A percentile compares a stretch with the other conserved stretches of the same genome.
Conservation (phyloP, 1,140 invertebrate species). For the Neodiprion fabricii region DNA sequence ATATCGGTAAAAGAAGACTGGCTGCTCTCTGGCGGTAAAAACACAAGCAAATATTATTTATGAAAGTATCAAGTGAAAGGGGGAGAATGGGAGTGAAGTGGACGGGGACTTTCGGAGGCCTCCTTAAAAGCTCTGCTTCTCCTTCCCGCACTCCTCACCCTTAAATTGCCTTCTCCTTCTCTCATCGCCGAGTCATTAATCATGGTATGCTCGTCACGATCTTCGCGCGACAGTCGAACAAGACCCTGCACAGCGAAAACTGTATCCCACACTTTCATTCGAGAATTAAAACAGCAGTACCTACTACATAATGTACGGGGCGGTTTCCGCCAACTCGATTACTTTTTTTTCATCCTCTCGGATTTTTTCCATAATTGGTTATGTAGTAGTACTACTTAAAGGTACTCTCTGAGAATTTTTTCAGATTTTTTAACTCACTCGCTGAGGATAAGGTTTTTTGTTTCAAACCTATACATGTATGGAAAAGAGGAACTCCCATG, state of each 20-base stretch:
- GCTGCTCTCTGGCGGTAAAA: background rate
- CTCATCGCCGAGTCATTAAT: background rate
- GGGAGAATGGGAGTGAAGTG: background rate
- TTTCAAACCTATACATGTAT: too few species aligned
- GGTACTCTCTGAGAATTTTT: too few species aligned
- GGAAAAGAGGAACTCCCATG: too few species aligned
- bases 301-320: background rate
- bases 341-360: too few species aligned
- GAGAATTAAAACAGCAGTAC: background rate
- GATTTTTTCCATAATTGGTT: too few species aligned
- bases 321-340: too few species aligned
- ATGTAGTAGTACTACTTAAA: too few species aligned
- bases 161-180: background rate
- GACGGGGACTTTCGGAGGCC: background rate
- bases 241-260: too few species aligned
- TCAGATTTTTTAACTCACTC: too few species aligned
- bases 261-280: too few species aligned
- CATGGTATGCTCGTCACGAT: background rate
- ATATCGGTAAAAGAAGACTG: background rate
- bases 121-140: background rate
- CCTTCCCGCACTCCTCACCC: slow-evolving; percentile 9
- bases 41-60: slow-evolving; percentile 1
- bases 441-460: too few species aligned
- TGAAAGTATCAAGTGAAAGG: slow-evolving; percentile 4
- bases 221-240: background rate